These are phyloP conservation scores for Epistrophe eligans DNA, from an alignment of 2,888 invertebrate genomes.

Conservation along the genomic window DNA sequence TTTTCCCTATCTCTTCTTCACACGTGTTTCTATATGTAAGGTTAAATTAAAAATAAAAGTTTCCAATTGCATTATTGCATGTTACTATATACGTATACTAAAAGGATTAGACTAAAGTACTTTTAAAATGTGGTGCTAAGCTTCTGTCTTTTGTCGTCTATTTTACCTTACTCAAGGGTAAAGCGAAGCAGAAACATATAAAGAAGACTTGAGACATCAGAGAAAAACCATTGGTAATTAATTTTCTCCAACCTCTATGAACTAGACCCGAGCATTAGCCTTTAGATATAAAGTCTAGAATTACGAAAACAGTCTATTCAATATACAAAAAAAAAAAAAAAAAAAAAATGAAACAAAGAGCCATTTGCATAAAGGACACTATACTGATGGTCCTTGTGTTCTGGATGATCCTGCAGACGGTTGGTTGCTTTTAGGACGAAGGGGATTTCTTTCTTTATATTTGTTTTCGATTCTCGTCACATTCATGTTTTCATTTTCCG, in stretches of 20 bases:
- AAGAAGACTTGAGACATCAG: slow-evolving; percentile 38
- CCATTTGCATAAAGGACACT: slow-evolving; percentile 50
- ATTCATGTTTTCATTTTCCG: slow-evolving; percentile 66
- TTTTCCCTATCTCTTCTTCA: neutral
- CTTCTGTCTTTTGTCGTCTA: slow-evolving; percentile 22
- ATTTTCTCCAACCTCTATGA: slow-evolving; percentile 66
- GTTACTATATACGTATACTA: slow-evolving; percentile 4
- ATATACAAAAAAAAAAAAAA: no score
- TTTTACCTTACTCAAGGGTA: neutral
- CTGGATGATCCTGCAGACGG: neutral
- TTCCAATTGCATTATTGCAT: slow-evolving; percentile 69
- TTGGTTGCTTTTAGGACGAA: neutral
- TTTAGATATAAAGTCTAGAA: slow-evolving; percentile 40
- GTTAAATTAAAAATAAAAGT: slow-evolving; percentile 45
- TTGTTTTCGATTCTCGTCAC: slow-evolving; percentile 49
- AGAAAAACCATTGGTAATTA: slow-evolving; percentile 62
- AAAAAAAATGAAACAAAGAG: slow-evolving; percentile 2
- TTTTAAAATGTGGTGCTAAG: slow-evolving; percentile 62
- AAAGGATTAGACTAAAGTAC: slow-evolving; percentile 58
- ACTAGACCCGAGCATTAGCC: slow-evolving; percentile 46
- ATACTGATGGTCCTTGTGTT: neutral
- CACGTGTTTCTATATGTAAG: slow-evolving; percentile 1
- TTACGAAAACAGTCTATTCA: slow-evolving; percentile 26
- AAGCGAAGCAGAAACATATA: slow-evolving; percentile 22
- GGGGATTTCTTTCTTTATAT: slow-evolving; percentile 25